Base-by-base conservation (phyloP, 2,888 invertebrate genomes). In the Lycia hirtaria region DNA sequence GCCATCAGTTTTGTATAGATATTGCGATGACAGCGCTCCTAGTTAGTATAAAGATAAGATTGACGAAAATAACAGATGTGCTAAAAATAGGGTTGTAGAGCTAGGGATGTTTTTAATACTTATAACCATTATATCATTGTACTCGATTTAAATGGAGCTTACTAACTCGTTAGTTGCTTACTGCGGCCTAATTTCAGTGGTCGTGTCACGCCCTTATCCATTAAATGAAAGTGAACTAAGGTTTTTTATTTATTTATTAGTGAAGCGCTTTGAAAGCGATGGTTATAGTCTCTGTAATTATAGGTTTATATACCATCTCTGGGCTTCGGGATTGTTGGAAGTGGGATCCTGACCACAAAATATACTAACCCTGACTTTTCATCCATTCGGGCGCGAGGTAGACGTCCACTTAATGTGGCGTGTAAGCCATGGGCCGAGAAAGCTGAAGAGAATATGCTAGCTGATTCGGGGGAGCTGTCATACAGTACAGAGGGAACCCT, bases 131-230 rank as follows among this genome's bases (percentile, higher is more conserved):
- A 69, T 32, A 47, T 69, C 74, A 73, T 73, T 72, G 73, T 78
- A 64, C 67, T 67, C 75, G 72, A 80, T 77, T 78, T 80, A 70
- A 83, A 81, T 76, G 71, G 55, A 72, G 73, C 82, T 80, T 82
- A 82, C 82, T 83, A 43, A 38, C n/a, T 47, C 45, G 49, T 73
- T 74, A 56, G 56, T 65, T 41, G 50, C 19, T 56, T 37, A 56
- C 37, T 26, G 41, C 22, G n/a, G 45, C 14, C 44, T 53, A 28
- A 65, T 52, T 35, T 48, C 32, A 35, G 51, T 41, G 40, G 47
- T 45, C 12, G 28, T 7, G 14, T 7, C 6, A 73, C 73, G 73
- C 75, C 69, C 49, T 44, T 49, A 51, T 44, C 14, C 24, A 43
- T 55, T 55, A 43, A 43, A 7, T 3, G 26, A 24, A 32, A 47